Evolutionary conservation across 2,888 invertebrate genomes (phyloP), one percentile per base, ranked within the genome.

Genomic region (Cybosia mesomella): DNA sequence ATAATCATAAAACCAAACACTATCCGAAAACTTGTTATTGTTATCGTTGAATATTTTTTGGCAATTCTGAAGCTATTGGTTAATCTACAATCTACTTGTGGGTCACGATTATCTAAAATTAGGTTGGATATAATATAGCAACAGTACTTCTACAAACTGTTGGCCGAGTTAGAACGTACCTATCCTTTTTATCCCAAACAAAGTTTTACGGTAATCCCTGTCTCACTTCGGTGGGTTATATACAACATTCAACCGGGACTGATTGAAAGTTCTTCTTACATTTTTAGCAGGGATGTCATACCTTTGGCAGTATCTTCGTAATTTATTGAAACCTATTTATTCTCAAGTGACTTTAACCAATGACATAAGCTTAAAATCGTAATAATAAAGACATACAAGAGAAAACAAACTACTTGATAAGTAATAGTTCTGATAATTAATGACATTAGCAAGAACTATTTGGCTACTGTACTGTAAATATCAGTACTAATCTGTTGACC

Each of bases 71-170:
- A 18, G 18, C 18, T 18, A 5, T 49, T n/a, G n/a, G n/a, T 49
- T n/a, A 0, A 28, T 15, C n/a, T 18, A 49, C 49, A 9, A 8
- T 2, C 11, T 10, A 13, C 49, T 49, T 49, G 49, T n/a, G n/a
- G 49, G 43, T 43, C n/a, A 49, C 49, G n/a, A n/a, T 49, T 49
- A 49, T n/a, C 49, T 9, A n/a, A 49, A 49, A 49, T n/a, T 49
- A 49, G 18, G n/a, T 49, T 49, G 9, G 49, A 49, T 34, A 28
- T 32, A 32, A 5, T 7, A 34, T 49, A 49, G 49, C 8, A 15
- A 22, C 22, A 13, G 13, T 24, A 55, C 54, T 21, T 22, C 54
- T 22, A 55, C 54, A 24, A 55, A 55, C 24, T 13, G 32, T 58
- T 58, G 18, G 32, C 58, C 18, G 18, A 32, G 24, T 24, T 58